Base-by-base conservation (phyloP, 2,113 vertebrate genomes). In the Labrus mixtus region DNA sequence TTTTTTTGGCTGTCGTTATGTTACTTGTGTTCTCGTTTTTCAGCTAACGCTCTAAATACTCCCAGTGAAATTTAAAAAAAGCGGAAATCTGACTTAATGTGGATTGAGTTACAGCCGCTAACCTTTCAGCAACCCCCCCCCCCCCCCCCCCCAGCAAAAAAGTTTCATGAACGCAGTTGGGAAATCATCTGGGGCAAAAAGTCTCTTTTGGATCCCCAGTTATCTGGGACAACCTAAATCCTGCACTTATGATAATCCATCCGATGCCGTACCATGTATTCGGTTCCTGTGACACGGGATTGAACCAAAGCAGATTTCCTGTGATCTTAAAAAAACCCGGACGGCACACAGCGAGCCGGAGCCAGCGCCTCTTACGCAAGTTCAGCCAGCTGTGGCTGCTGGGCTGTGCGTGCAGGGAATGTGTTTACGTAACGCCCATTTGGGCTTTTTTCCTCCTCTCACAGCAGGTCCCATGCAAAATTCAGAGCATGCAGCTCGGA, bases 221-320 rank as follows among this genome's bases (percentile, higher is more conserved):
- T 89, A 90, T 89, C 65, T 87, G 88, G 82, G 91, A 91, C 86
- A 78, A 76, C 85, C 89, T 91, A 87, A 89, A 90, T 91, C 92
- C 90, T 69, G 65, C 76, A 81, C 80, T 84, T 84, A 82, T 60
- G 75, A 58, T 90, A 89, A 93, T 94, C 91, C 74, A 74, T 60
- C 78, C 65, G 62, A 63, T 56, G 65, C 83, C 81, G 82, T 62
- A 57, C 79, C 83, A 73, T 82, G 89, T 81, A 62, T 83, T 74
- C 33, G 74, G 81, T 78, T 79, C 69, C 85, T 66, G 59, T 83
- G 81, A 87, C 68, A 84, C 70, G 64, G 77, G 74, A 56, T 76
- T 79, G 85, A 89, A 78, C 74, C 82, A 86, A 80, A 79, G 78
- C 86, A 90, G 91, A 91, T 93, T 92, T 89, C 78, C 76, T 89